Percentiles rank a stretch among this genome's conserved stretches.
Conservation (phyloP, 2,888 invertebrate genomes). For the Mythimna lalbum region DNA sequence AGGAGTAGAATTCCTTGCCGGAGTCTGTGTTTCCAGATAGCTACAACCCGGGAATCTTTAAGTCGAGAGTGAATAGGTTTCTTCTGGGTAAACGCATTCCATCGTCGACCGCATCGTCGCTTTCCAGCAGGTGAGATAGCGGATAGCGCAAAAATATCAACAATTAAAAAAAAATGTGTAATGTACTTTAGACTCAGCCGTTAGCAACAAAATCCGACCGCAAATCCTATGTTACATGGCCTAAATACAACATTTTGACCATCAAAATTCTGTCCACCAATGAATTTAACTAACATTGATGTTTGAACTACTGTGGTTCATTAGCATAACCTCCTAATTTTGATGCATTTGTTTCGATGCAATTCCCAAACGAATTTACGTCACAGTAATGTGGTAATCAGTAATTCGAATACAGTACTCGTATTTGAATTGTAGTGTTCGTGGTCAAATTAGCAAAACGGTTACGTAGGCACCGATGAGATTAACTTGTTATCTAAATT, state of each 20-base stretch:
- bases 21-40: no score
- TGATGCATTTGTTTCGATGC: conserved; percentile 42
- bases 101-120: no score
- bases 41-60: no score
- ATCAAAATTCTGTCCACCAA: conserved; percentile 23
- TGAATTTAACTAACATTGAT: conserved; percentile 44
- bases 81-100: no score
- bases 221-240: background rate
- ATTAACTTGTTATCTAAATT: conserved; percentile 17
- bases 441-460: conserved; percentile 24
- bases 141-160: no score
- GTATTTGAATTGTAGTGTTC: conserved; percentile 30
- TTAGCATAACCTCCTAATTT: conserved; percentile 46
- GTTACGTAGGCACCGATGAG: conserved; percentile 10
- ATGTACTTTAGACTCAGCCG: no score
- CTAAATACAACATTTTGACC: background rate
- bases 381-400: conserved; percentile 22
- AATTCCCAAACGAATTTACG: conserved; percentile 17
- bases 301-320: conserved; percentile 12
- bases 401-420: conserved; percentile 20
- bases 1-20: no score
- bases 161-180: no score
- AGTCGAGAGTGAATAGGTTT: no score
- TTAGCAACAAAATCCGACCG: background rate
- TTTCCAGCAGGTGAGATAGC: no score